phyloP scores from a whole-genome alignment of 2,113 vertebrate species.

The Rhinoderma darwinii region DNA sequence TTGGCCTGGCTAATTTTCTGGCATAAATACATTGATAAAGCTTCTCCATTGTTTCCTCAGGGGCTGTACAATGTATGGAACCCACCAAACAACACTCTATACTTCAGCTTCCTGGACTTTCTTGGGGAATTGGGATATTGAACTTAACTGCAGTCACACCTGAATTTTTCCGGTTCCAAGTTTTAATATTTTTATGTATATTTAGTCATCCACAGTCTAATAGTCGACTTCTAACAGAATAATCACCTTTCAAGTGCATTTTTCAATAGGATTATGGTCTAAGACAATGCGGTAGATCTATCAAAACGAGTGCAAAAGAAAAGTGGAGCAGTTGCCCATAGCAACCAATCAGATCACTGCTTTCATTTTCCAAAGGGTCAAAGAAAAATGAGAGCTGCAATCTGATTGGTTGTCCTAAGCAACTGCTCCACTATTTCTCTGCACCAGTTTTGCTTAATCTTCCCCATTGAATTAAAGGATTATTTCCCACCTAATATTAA shows the following conservation, averaged over 20 bases:
- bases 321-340: neutral
- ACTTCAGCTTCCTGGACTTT: too few species aligned
- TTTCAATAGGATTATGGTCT: too few species aligned
- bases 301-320: neutral
- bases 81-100: too few species aligned
- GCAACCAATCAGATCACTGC: neutral
- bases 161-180: neutral
- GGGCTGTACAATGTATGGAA: too few species aligned
- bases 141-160: neutral
- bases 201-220: neutral
- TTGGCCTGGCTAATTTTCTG: too few species aligned
- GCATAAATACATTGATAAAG: too few species aligned
- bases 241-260: too few species aligned
- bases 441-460: neutral
- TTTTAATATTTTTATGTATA: neutral
- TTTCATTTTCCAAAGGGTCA: neutral
- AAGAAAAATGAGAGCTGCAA: neutral
- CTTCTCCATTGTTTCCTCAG: too few species aligned
- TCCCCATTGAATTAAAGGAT: neutral
- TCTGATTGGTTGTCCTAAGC: neutral
- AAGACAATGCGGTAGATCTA: neutral
- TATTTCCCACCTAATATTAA: neutral
- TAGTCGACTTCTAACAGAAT: too few species aligned
- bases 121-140: too few species aligned
- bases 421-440: neutral